Evolutionary conservation across 2,888 invertebrate genomes (phyloP), one percentile per base, ranked within the genome.

Genomic region (Trissolcus brochymenae): DNA sequence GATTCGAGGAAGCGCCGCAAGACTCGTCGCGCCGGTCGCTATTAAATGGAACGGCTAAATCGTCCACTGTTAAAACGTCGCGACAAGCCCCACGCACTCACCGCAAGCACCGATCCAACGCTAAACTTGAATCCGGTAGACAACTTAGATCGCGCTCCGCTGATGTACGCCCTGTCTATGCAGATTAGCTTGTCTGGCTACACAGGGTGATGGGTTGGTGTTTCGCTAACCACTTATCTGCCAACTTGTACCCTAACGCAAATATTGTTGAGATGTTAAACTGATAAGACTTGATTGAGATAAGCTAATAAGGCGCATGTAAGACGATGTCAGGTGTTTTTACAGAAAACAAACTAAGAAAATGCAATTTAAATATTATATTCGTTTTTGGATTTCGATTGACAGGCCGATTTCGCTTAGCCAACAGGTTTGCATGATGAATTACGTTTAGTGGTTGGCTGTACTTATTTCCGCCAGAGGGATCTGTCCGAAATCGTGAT

Each of bases 401-500:
- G 35, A 9, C 35, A 35, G 11, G 35, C 6, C 9, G 35, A 35
- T 35, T 25, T 6, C 25, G 25, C 25, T 6, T 35, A 35, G 35
- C 9, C 7, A 11, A n/a, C n/a, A 1, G 35, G 11, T 35, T 35
- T 35, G 9, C 35, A 35, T 11, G 35, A 35, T 25, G 67, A 68
- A 65, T 73, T 56, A 54, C 51, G 53, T 59, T 78, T 76, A 73
- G 72, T 67, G 55, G 74, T 65, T 65, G 68, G 68, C 68, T 70
- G 73, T 73, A 76, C 76, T 73, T 70, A 76, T 76, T 79, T 76
- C 79, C 79, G 75, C 60, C 60, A 54, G 21, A n/a, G 59, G 61
- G 65, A 62, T 55, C 67, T 62, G 73, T 70, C 64, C 73, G 79
- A 78, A 76, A 78, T 80, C 78, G 76, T 60, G 76, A 80, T 77